Percentiles rank a stretch among this genome's conserved stretches.
Evolutionary conservation across 2,113 vertebrate genomes (phyloP).

Genomic region (Microcebus griseorufus): DNA sequence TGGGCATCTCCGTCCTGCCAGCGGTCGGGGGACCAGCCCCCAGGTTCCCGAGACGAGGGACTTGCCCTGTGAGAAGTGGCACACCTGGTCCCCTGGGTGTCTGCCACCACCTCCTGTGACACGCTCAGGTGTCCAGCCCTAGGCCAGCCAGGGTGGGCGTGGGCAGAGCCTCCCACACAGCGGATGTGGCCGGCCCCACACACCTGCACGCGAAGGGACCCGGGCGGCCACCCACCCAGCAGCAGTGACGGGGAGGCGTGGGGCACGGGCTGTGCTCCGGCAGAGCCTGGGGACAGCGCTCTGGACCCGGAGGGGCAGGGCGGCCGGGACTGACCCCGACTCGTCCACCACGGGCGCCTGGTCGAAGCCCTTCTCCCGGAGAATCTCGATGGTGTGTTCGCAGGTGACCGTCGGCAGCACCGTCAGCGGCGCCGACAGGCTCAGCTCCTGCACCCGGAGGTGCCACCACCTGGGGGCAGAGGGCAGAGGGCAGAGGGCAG

Average conservation of each 20-base stretch:
- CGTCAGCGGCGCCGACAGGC: slow-evolving; percentile 92
- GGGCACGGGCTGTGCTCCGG: no score
- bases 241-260: fast-evolving
- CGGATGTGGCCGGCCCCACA: background rate
- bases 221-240: fast-evolving
- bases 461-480: slow-evolving; percentile 95
- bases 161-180: background rate
- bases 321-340: slow-evolving; percentile 88
- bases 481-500: background rate
- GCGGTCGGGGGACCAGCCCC: no score
- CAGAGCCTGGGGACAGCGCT: background rate
- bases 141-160: no score
- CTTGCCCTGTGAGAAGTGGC: fast-evolving
- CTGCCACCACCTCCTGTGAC: background rate
- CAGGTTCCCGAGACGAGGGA: background rate
- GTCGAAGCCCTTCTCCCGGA: slow-evolving; percentile 96
- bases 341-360: slow-evolving; percentile 97
- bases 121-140: background rate
- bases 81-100: background rate
- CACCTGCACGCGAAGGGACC: background rate
- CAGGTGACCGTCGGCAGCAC: slow-evolving; percentile 93
- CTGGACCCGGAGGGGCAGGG: fast-evolving
- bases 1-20: background rate
- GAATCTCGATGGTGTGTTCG: slow-evolving; percentile 93
- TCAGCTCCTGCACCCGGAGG: slow-evolving; percentile 91